Base-by-base conservation (phyloP, 2,888 invertebrate species). In the Clitarchus hookeri region DNA sequence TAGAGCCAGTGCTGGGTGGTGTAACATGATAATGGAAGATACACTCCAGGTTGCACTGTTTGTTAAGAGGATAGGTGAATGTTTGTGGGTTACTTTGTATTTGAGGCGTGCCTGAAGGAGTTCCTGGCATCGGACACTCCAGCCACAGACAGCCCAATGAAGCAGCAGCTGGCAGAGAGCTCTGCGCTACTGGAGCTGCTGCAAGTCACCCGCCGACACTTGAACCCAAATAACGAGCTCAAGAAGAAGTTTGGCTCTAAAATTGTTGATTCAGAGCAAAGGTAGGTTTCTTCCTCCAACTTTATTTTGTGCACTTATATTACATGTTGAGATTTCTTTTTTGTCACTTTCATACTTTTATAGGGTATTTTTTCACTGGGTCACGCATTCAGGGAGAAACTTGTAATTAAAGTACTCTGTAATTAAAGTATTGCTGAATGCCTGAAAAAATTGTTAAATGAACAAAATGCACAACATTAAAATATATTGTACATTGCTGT, bases 151-250 rank as follows among this genome's bases (percentile, higher is more conserved):
- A n/a, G 23, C 23, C 23, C 23, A 8, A 65, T 1, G 23, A 23
- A 8, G 65, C 65, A 65, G n/a, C 65, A 65, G 23, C n/a, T n/a
- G n/a, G 23, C 23, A 19, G 65, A 65, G 65, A 65, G n/a, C 65
- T 65, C 65, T 9, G 65, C 65, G 3, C 65, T n/a, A 8, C 16
- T n/a, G 1, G 82, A 82, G 25, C 79, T 95, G 65, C 91, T 96
- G 16, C 92, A 91, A 84, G 93, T 96, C 44, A 95, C 96, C 88
- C 93, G 94, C 88, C 95, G 95, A 90, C 93, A 96, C 91, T 92
- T 97, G 36, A 96, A 96, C 92, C 94, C 96, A 19, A 95, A 95
- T 88, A 96, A 96, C 92, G 97, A 97, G 92, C 92, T 97, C 90
- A 95, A 95, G 88, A 93, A 95, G 90, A 96, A 96, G 90, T 97